These are phyloP conservation scores for Macaca mulatta DNA, from an alignment of 2,113 vertebrate genomes.

Conservation along the genomic window DNA sequence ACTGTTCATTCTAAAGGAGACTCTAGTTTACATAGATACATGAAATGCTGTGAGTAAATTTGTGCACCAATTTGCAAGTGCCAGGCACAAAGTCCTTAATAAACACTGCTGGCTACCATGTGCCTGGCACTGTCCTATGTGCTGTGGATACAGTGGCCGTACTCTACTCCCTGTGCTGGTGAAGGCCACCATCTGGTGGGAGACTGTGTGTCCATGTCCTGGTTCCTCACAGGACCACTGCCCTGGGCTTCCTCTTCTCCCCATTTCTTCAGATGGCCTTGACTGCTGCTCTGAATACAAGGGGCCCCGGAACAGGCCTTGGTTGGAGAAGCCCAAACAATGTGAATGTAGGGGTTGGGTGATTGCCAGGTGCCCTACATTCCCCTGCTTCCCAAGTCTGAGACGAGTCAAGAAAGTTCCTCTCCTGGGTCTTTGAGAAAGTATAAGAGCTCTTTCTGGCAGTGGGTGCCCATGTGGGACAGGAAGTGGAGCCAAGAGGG, in stretches of 20 bases:
- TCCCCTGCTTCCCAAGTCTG: neutral
- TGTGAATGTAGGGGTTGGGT: neutral
- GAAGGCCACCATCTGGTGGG: neutral
- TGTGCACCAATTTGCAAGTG: neutral
- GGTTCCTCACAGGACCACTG: neutral
- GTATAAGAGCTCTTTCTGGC: constrained; percentile 1
- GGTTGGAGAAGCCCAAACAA: neutral
- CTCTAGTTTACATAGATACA: neutral
- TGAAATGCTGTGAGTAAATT: neutral
- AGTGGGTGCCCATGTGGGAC: neutral
- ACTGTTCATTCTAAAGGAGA: neutral
- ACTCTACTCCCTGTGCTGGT: neutral
- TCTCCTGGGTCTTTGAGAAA: neutral
- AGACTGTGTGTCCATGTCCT: neutral
- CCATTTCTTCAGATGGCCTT: neutral
- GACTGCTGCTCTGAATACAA: neutral
- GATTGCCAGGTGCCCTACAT: constrained; percentile 17
- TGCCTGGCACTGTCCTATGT: rapidly evolving
- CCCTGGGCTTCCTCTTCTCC: neutral
- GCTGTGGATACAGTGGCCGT: neutral
- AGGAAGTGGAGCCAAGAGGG: neutral
- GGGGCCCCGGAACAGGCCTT: neutral
- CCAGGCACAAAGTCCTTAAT: too few relatives aligned
- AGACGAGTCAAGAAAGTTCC: neutral
- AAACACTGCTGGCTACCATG: rapidly evolving